phyloP scores from a whole-genome alignment of 2,113 vertebrate species.

The Elaphurus davidianus region DNA sequence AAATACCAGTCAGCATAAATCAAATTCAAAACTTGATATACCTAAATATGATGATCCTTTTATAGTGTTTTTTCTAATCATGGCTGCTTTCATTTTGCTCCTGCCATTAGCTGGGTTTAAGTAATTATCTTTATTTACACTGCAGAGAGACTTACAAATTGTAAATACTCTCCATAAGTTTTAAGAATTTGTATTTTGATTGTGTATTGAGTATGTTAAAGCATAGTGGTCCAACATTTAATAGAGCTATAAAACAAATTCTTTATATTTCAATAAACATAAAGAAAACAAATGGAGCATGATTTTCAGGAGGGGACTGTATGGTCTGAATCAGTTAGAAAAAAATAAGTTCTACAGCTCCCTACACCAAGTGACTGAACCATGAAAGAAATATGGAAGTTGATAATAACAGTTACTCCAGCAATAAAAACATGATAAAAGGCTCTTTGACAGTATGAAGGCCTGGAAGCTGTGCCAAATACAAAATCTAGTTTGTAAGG shows the following conservation, averaged over 20 bases:
- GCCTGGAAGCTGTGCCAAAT: constrained; percentile 58
- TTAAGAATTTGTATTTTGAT: background rate
- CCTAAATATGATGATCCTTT: background rate
- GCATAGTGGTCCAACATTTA: background rate
- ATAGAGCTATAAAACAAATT: background rate
- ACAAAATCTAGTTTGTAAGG: constrained; percentile 36
- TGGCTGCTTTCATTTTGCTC: constrained; percentile 9
- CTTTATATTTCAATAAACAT: background rate
- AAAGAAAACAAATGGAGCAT: constrained; percentile 32
- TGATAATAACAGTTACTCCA: constrained; percentile 60
- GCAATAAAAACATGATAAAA: constrained; percentile 72
- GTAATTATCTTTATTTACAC: background rate
- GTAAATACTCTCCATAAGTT: background rate
- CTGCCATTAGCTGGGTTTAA: constrained; percentile 8
- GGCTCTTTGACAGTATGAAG: constrained; percentile 15
- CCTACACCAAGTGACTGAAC: constrained; percentile 53
- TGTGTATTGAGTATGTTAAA: background rate
- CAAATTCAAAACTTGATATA: constrained; percentile 45
- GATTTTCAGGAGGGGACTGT: background rate
- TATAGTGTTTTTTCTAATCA: background rate
- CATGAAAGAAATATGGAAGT: constrained; percentile 59
- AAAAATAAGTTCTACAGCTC: constrained; percentile 28
- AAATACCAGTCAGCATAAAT: constrained; percentile 41
- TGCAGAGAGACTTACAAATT: background rate
- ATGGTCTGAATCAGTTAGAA: constrained; percentile 14